A percentile compares a stretch with the other conserved stretches of the same genome.
These are phyloP conservation scores for Rhingia rostrata DNA, from an alignment of 2,888 invertebrate genomes.

Conservation along the genomic window DNA sequence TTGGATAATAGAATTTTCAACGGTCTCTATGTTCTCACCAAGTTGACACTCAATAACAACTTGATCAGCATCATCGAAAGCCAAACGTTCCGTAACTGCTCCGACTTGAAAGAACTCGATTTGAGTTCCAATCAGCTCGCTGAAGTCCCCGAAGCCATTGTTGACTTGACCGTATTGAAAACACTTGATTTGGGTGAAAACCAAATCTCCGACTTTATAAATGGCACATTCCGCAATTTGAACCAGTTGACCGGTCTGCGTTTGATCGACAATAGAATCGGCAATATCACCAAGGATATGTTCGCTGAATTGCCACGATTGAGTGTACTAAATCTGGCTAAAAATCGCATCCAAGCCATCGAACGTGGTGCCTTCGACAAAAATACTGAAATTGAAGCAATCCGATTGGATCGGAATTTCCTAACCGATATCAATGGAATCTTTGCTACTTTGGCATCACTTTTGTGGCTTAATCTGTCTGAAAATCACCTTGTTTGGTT, in stretches of 20 bases:
- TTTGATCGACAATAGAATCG: slow-evolving; percentile 94
- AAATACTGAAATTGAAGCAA: slow-evolving; percentile 92
- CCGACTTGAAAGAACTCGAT: slow-evolving; percentile 93
- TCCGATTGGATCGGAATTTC: slow-evolving; percentile 94
- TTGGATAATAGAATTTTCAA: slow-evolving; percentile 92
- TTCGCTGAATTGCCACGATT: slow-evolving; percentile 92
- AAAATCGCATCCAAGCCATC: slow-evolving; percentile 93
- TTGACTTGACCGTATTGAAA: slow-evolving; percentile 91
- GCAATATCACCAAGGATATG: slow-evolving; percentile 92
- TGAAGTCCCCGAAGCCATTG: slow-evolving; percentile 91
- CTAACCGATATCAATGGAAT: slow-evolving; percentile 95
- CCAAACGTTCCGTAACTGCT: slow-evolving; percentile 93
- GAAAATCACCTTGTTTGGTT: slow-evolving; percentile 96
- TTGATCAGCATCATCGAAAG: slow-evolving; percentile 90
- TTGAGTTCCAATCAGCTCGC: slow-evolving; percentile 93
- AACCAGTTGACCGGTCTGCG: slow-evolving; percentile 93
- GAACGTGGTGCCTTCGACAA: slow-evolving; percentile 92
- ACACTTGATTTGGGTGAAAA: slow-evolving; percentile 96
- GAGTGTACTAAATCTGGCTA: slow-evolving; percentile 93
- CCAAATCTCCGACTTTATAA: slow-evolving; percentile 91
- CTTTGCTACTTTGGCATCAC: slow-evolving; percentile 91
- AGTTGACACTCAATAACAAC: slow-evolving; percentile 93
- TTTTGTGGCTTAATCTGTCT: slow-evolving; percentile 94
- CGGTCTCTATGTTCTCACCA: slow-evolving; percentile 91
- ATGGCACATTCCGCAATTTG: slow-evolving; percentile 93